phyloP scores from a whole-genome alignment of 2,113 vertebrate species.

The Leiothrix lutea region DNA sequence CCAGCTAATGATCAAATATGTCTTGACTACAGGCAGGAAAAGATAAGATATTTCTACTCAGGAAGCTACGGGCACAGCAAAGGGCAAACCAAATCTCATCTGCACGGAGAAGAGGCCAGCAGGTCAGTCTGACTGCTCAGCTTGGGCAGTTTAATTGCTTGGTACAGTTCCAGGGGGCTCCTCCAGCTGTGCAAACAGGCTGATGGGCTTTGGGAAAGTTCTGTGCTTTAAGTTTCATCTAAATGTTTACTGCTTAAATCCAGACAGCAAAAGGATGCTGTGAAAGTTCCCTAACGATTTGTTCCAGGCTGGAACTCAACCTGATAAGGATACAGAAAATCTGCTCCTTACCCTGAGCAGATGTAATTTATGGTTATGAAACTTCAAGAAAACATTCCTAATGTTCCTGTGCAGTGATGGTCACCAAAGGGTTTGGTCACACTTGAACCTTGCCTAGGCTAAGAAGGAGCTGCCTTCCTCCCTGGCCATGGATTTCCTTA shows the following conservation, averaged over 20 bases:
- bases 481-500: not conserved
- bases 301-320: not conserved
- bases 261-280: not conserved
- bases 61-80: constrained; percentile 72
- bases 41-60: constrained; percentile 86
- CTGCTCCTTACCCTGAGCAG: not conserved
- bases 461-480: not conserved
- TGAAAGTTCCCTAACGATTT: not conserved
- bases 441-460: not conserved
- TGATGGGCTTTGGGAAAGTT: not conserved
- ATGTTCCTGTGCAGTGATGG: not conserved
- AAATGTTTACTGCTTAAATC: not conserved
- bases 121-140: constrained; percentile 48
- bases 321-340: not conserved
- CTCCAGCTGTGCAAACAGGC: not conserved
- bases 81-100: not conserved
- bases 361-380: not conserved
- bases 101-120: not conserved
- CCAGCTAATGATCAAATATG: not conserved
- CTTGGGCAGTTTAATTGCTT: not conserved
- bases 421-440: not conserved
- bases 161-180: rapidly evolving
- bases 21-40: constrained; percentile 80
- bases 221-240: not conserved
- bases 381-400: not conserved